These are phyloP conservation scores for Myodes glareolus DNA, from an alignment of 2,113 vertebrate species.

Conservation along the genomic window DNA sequence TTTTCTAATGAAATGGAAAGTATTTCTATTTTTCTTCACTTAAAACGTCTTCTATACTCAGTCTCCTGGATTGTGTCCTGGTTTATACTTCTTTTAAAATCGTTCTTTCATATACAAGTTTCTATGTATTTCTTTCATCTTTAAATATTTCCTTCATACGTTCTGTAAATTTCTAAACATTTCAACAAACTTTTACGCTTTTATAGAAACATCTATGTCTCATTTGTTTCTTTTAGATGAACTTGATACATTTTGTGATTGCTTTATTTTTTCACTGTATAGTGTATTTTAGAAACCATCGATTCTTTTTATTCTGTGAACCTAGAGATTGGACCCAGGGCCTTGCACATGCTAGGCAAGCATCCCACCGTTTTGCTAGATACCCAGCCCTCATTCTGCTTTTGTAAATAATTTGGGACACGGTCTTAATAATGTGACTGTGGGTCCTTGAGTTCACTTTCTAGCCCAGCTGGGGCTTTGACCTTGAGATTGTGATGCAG, in stretches of 20 bases:
- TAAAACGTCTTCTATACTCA: neutral
- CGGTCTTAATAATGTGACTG: neutral
- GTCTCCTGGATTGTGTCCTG: neutral
- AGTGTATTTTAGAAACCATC: neutral
- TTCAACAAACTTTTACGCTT: neutral
- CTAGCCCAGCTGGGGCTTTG: neutral
- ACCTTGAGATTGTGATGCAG: neutral
- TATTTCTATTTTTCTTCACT: neutral
- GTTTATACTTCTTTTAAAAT: neutral
- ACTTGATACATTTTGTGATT: neutral
- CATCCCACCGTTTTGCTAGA: neutral
- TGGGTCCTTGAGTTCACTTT: neutral
- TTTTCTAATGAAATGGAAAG: constrained; percentile 10
- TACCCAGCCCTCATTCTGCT: neutral
- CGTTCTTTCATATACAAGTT: neutral
- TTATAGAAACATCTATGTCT: neutral
- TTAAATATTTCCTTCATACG: neutral
- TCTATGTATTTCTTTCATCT: neutral
- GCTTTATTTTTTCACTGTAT: neutral
- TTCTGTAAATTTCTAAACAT: neutral
- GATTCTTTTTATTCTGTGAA: neutral
- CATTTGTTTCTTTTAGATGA: neutral
- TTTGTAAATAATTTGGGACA: neutral
- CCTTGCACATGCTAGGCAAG: too few relatives aligned
- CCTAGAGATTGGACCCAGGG: neutral